A percentile compares a stretch with the other conserved stretches of the same genome.
phyloP scores from a whole-genome alignment of 1,140 invertebrate species.

The Drosophila sulfurigaster region DNA sequence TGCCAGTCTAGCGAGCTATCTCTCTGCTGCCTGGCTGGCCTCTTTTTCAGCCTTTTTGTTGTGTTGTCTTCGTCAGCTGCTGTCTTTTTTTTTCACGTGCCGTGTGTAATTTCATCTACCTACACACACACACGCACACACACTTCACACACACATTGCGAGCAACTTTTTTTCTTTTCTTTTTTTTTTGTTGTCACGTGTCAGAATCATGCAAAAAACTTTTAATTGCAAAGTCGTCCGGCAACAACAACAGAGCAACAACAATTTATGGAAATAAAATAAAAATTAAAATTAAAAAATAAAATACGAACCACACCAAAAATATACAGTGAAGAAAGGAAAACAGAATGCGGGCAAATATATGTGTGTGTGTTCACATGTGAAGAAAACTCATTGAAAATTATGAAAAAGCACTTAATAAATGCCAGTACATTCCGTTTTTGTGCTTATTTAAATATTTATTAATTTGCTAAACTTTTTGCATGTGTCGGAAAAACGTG shows the following conservation, averaged over 20 bases:
- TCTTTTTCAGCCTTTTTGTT: constrained; percentile 18
- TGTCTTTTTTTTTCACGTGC: constrained; percentile 24
- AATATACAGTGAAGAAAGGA: constrained; percentile 8
- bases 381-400: constrained; percentile 27
- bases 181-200: constrained; percentile 48
- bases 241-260: constrained; percentile 13
- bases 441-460: constrained; percentile 46
- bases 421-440: constrained; percentile 10
- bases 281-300: constrained; percentile 29
- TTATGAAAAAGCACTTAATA: constrained; percentile 36
- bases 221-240: constrained; percentile 59
- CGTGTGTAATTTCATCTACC: constrained; percentile 52
- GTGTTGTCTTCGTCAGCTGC: constrained; percentile 32
- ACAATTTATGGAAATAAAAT: constrained; percentile 30
- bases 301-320: constrained; percentile 9
- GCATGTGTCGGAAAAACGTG: constrained; percentile 30
- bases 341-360: background rate
- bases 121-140: constrained; percentile 15
- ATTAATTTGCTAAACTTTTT: constrained; percentile 50
- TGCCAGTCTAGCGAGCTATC: background rate
- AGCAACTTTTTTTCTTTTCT: constrained; percentile 29
- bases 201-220: constrained; percentile 54
- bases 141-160: background rate
- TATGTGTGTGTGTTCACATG: background rate
- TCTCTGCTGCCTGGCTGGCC: background rate